Percentiles rank a stretch among this genome's conserved stretches.
Evolutionary conservation across 2,113 vertebrate genomes (phyloP).

Genomic region (Ceuthmochares aereus): DNA sequence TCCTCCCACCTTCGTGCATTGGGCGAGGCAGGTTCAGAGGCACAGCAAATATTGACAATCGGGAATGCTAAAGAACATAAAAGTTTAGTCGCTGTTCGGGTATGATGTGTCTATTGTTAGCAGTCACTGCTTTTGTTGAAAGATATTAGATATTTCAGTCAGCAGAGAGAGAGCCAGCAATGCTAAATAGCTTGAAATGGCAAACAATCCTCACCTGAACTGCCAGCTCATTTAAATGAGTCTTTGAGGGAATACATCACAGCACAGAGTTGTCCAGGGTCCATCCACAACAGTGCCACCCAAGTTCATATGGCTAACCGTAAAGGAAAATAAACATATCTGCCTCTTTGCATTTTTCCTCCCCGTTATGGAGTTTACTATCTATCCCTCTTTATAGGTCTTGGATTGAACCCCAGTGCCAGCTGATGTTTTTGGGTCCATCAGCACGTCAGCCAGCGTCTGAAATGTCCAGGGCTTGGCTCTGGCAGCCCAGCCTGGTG

Average conservation of each 20-base stretch:
- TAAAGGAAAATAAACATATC: conserved; percentile 12
- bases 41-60: background rate
- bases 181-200: background rate
- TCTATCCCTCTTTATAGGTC: background rate
- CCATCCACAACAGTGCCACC: background rate
- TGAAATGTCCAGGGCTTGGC: background rate
- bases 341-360: background rate
- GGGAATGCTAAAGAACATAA: background rate
- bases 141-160: background rate
- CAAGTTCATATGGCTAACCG: background rate
- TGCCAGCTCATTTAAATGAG: background rate
- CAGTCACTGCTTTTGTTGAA: background rate
- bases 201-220: background rate
- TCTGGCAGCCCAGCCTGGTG: background rate
- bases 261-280: background rate
- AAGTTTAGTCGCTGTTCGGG: background rate
- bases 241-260: background rate
- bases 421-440: conserved; percentile 9
- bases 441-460: background rate
- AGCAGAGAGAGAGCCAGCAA: background rate
- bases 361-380: background rate
- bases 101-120: background rate
- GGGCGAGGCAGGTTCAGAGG: background rate
- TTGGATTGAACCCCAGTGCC: background rate
- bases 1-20: background rate